phyloP scores from a whole-genome alignment of 2,797 vertebrate species.

The Coracias cyanogaster region DNA sequence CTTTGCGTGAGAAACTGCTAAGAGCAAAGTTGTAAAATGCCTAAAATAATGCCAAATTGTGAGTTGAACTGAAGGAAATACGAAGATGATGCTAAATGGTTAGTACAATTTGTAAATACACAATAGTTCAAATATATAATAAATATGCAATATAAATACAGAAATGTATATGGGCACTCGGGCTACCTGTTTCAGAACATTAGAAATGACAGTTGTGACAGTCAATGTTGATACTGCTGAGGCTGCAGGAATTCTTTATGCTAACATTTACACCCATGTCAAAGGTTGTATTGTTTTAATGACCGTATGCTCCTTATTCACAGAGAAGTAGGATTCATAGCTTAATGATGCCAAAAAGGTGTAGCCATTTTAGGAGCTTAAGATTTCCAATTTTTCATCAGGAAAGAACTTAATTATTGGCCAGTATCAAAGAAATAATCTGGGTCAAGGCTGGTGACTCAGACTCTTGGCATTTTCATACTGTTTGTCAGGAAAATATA shows the following conservation, averaged over 20 bases:
- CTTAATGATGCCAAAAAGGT: not conserved
- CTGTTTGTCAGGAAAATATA: not conserved
- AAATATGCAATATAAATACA: not conserved
- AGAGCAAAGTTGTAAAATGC: not conserved
- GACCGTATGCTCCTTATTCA: not conserved
- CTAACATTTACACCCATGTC: not conserved
- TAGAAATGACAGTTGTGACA: not conserved
- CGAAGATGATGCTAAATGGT: not conserved
- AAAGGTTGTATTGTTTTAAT: not conserved
- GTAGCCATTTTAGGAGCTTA: not conserved
- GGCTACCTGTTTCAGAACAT: not conserved
- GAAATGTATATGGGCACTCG: not conserved
- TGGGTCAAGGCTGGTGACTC: not conserved
- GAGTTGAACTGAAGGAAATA: not conserved
- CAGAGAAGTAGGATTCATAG: not conserved
- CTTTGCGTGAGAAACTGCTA: rapidly evolving
- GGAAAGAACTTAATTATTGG: not conserved
- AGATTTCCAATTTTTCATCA: not conserved
- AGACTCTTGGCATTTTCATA: not conserved
- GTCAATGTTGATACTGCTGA: not conserved
- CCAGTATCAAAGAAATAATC: not conserved
- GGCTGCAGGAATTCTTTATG: not conserved
- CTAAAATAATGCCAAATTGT: not conserved
- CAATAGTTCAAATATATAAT: not conserved
- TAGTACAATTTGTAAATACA: not conserved